Percentiles rank a stretch among this genome's conserved stretches.
These are phyloP conservation scores for Ophraella communa DNA, from an alignment of 2,888 invertebrate species.

Conservation along the genomic window DNA sequence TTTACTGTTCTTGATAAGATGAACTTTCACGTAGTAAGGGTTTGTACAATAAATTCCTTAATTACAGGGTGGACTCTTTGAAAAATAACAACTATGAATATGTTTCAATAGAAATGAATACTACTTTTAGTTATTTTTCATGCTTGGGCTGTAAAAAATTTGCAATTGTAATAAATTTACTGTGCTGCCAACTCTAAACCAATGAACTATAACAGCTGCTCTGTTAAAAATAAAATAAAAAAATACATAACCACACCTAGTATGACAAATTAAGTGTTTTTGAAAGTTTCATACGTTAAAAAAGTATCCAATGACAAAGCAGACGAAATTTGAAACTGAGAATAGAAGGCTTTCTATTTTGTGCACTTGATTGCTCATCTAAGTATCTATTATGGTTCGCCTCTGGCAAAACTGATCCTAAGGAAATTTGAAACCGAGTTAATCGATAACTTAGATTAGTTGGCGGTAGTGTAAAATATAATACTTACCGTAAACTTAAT, in stretches of 20 bases:
- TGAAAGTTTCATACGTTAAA: neutral
- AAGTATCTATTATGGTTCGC: neutral
- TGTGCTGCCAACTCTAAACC: neutral
- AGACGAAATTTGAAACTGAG: neutral
- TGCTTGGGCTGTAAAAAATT: too few relatives aligned
- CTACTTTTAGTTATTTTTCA: too few relatives aligned
- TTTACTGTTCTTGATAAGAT: too few relatives aligned
- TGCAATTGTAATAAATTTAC: too few relatives aligned
- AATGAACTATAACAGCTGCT: too few relatives aligned
- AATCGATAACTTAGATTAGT: neutral
- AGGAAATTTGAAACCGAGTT: neutral
- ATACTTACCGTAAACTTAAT: neutral
- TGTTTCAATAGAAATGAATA: too few relatives aligned
- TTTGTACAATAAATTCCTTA: too few relatives aligned
- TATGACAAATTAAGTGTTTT: neutral
- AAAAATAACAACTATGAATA: too few relatives aligned
- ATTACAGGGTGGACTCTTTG: too few relatives aligned
- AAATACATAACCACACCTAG: neutral
- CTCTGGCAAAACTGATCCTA: neutral
- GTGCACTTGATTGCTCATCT: neutral
- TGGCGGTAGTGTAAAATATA: neutral
- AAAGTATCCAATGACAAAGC: conserved; percentile 1
- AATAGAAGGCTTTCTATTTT: neutral
- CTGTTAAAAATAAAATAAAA: neutral
- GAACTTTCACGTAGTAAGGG: too few relatives aligned